Percentiles rank a stretch among this genome's conserved stretches.
Conservation (phyloP, 2,888 invertebrate genomes). For the Linnaemya vulpina region DNA sequence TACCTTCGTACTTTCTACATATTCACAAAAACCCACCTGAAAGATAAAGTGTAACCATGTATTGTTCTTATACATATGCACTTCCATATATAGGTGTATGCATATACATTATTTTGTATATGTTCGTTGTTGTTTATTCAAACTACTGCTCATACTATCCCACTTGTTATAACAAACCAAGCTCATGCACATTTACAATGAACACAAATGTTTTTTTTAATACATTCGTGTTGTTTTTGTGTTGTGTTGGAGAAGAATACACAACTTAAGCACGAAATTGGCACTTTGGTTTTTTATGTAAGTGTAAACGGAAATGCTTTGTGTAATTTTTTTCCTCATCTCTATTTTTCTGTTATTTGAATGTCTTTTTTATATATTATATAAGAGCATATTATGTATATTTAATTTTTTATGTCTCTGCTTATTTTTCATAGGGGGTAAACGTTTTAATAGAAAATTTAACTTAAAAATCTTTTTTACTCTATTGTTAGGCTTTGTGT, state of each 20-base stretch:
- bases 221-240: slow-evolving; percentile 42
- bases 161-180: slow-evolving; percentile 55
- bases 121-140: slow-evolving; percentile 55
- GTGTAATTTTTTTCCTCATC: slow-evolving; percentile 46
- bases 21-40: background rate
- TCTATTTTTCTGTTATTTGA: slow-evolving; percentile 24
- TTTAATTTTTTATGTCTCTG: slow-evolving; percentile 12
- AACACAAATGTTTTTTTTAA: slow-evolving; percentile 56
- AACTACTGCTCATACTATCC: slow-evolving; percentile 39
- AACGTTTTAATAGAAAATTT: slow-evolving; percentile 68
- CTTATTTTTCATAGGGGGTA: slow-evolving; percentile 52
- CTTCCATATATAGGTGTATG: slow-evolving; percentile 2
- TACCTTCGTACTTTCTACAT: background rate
- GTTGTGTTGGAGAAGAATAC: slow-evolving; percentile 52
- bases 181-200: slow-evolving; percentile 71
- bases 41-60: background rate
- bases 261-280: slow-evolving; percentile 71
- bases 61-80: slow-evolving; percentile 7
- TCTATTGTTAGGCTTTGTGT: background rate
- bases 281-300: slow-evolving; percentile 64
- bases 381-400: slow-evolving; percentile 12
- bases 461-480: slow-evolving; percentile 50
- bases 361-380: slow-evolving; percentile 48
- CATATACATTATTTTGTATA: slow-evolving; percentile 34
- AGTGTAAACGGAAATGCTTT: slow-evolving; percentile 71